phyloP scores from a whole-genome alignment of 1,140 invertebrate genomes.

The Drosophila albomicans region DNA sequence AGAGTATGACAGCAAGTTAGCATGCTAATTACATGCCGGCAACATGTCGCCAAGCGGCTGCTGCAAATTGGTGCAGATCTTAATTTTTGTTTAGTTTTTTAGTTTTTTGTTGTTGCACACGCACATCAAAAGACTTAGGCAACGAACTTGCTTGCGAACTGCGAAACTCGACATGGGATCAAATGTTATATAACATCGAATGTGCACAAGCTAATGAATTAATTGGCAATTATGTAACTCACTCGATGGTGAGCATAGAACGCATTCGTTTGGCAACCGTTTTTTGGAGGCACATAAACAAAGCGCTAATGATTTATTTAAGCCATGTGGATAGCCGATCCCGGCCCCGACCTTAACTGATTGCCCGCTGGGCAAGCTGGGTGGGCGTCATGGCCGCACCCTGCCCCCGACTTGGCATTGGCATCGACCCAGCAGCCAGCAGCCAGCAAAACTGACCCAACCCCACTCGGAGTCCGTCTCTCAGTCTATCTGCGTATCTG shows the following conservation, averaged over 20 bases:
- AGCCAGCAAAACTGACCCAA: conserved; percentile 42
- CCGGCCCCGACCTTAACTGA: conserved; percentile 55
- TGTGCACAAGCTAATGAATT: conserved; percentile 16
- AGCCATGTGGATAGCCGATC: conserved; percentile 56
- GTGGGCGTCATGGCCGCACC: conserved; percentile 73
- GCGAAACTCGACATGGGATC: conserved; percentile 9
- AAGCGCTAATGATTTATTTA: conserved; percentile 80
- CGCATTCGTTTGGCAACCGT: conserved; percentile 24
- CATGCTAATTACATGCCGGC: conserved; percentile 72
- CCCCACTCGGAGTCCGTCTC: conserved; percentile 66
- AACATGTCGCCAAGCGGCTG: conserved; percentile 62
- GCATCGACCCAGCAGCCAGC: conserved; percentile 67
- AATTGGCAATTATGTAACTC: conserved; percentile 18
- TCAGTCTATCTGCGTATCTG: conserved; percentile 57
- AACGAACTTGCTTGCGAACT: conserved; percentile 20
- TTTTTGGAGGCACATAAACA: conserved; percentile 49
- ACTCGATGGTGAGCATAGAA: conserved; percentile 4
- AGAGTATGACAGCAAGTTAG: conserved; percentile 29
- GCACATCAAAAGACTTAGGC: conserved; percentile 40
- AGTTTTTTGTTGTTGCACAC: conserved; percentile 14
- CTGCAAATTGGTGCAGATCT: conserved; percentile 40
- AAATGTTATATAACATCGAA: conserved; percentile 15
- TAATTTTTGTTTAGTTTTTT: background rate
- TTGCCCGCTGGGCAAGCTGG: conserved; percentile 71
- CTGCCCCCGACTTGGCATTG: conserved; percentile 61